Evolutionary conservation across 2,888 invertebrate genomes (phyloP).

Genomic region (Cheilosia grossa): DNA sequence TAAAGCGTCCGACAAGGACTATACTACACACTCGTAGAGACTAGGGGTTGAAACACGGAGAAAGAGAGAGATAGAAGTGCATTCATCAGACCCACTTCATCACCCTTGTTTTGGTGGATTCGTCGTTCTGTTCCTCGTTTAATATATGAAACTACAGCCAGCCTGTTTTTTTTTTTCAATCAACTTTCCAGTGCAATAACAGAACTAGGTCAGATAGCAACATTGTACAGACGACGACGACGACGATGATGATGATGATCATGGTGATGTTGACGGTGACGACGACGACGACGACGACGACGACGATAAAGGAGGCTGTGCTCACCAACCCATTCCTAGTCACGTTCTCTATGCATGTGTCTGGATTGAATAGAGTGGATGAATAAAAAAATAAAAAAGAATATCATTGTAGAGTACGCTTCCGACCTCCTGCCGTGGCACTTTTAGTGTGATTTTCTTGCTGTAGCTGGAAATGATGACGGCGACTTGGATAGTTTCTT

Average conservation of each 20-base stretch:
- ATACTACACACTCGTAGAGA: constrained; percentile 5
- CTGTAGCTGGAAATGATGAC: constrained; percentile 56
- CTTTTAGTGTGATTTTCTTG: constrained; percentile 32
- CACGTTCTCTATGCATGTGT: constrained; percentile 56
- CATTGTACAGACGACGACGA: constrained; percentile 56
- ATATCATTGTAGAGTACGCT: constrained; percentile 51
- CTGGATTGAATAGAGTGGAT: constrained; percentile 66
- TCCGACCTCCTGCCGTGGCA: constrained; percentile 66
- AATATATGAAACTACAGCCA: constrained; percentile 55
- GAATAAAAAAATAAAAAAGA: constrained; percentile 3
- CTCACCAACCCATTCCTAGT: constrained; percentile 24
- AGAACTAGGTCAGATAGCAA: constrained; percentile 73
- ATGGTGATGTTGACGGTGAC: constrained; percentile 17
- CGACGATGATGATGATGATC: constrained; percentile 17
- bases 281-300: constrained; percentile 32
- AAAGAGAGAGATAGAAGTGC: constrained; percentile 38
- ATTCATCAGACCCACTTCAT: constrained; percentile 68
- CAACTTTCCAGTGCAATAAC: constrained; percentile 63
- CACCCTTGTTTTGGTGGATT: constrained; percentile 62
- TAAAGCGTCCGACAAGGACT: constrained; percentile 71
- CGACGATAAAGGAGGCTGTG: constrained; percentile 22
- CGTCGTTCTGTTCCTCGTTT: constrained; percentile 29
- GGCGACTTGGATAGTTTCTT: constrained; percentile 48
- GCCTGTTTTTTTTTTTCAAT: constrained; percentile 49
- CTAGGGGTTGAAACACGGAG: neutral